Evolutionary conservation across 2,797 vertebrate genomes (phyloP).

Genomic region (Oryzias sinensis): DNA sequence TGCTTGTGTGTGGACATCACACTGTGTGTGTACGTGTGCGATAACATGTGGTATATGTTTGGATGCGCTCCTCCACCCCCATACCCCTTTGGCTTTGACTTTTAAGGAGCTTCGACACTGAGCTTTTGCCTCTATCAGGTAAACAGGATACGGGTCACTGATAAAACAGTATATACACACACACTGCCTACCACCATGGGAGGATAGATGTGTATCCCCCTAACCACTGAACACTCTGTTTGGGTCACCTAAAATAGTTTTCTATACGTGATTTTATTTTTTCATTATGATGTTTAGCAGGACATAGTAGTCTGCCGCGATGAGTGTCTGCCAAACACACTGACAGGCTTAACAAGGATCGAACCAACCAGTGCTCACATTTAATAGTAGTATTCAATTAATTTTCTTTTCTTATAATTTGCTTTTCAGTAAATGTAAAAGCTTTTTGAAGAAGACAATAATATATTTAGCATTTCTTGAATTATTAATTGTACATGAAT

Average conservation of each 20-base stretch:
- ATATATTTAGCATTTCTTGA: background rate
- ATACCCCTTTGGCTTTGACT: slow-evolving; percentile 72
- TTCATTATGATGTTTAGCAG: slow-evolving; percentile 47
- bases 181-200: slow-evolving; percentile 56
- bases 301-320: slow-evolving; percentile 31
- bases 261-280: slow-evolving; percentile 39
- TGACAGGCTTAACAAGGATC: slow-evolving; percentile 41
- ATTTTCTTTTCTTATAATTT: slow-evolving; percentile 48
- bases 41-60: slow-evolving; percentile 88
- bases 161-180: slow-evolving; percentile 82
- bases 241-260: slow-evolving; percentile 63
- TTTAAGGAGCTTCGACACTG: slow-evolving; percentile 82
- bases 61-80: slow-evolving; percentile 77
- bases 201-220: slow-evolving; percentile 56
- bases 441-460: too few relatives aligned
- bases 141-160: slow-evolving; percentile 85
- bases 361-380: slow-evolving; percentile 44
- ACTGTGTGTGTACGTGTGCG: slow-evolving; percentile 53
- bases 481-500: background rate
- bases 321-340: slow-evolving; percentile 40
- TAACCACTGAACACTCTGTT: slow-evolving; percentile 45
- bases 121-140: slow-evolving; percentile 82
- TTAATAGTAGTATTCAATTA: slow-evolving; percentile 47
- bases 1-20: slow-evolving; percentile 32
- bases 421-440: background rate